Evolutionary conservation across 2,797 vertebrate genomes (phyloP), one percentile per base, ranked within the genome.

Genomic region (Nothura maculosa): DNA sequence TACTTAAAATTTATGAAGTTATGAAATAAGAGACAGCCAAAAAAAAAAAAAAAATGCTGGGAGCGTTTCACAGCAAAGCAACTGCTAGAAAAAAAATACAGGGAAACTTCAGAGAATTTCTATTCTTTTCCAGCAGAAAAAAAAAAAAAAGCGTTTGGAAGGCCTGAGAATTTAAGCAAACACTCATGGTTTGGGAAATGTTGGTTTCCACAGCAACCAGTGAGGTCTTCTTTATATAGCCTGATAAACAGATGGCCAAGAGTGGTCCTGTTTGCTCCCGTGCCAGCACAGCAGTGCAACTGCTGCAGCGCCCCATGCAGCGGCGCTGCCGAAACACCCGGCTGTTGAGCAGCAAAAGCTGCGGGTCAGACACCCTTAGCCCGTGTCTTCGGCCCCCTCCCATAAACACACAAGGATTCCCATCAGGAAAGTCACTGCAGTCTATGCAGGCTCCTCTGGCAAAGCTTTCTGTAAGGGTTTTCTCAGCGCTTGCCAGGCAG

Each of bases 241-340:
- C 97, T 97, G 97, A 98, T 98, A 98, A 98, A 98, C 98, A 98
- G 98, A 98, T 98, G 98, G 98, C 97, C 98, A 97, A 98, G 97
- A 97, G 97, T 83, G 80, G 97, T 98, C 97, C 97, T 98, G 96
- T 98, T 98, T 98, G 97, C 97, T 97, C 97, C 97, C 96, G 94
- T 98, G 98, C 98, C 97, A 98, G 93, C 96, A 81, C 96, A 98
- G 98, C 98, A 98, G 98, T 95, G 97, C 96, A 98, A 97, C 91
- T 96, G 96, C 95, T 97, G 86, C 96, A 95, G 90, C 87, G 95
- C 77, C 92, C 62, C 87, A 96, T 54, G 94, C 91, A 89, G 90
- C 97, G 94, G 85, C 95, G 90, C 96, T 96, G 97, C 97, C 97
- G 96, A 97, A 97, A 96, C 97, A 96, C 95, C 92, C 92, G 89